Base-by-base conservation (phyloP, 2,113 vertebrate species). In the Hymenochirus boettgeri region DNA sequence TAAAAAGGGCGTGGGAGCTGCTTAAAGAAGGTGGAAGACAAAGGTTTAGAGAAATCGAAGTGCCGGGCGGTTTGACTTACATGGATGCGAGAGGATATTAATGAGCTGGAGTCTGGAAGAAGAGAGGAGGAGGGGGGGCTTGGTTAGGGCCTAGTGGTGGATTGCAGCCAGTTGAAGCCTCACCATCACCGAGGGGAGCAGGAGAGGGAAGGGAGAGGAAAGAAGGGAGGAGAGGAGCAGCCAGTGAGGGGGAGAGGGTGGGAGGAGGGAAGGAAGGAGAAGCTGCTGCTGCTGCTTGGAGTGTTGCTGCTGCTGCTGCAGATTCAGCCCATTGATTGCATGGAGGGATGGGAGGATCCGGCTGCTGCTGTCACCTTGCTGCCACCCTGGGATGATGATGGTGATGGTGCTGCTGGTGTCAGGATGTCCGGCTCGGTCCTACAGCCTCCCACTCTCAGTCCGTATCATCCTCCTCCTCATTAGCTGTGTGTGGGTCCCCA, bases 241-340 rank as follows among this genome's bases (percentile, higher is more conserved):
- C 24, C 21, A 37, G 27, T 18, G 25, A 42, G 53, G 45, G 27
- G 42, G 63, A 33, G 53, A 57, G 62, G 42, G 52, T 29, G 52
- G 39, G 26, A 48, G 53, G 53, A 29, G 27, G 53, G 55, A 46
- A 39, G 64, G 64, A 69, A 69, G 65, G 65, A 69, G 42, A 69
- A 54, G 65, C n/a, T n/a, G 54, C 64, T 67, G 63, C 63, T 57
- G 45, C 45, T 57, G 63, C 15, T 65, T 47, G 53, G 33, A 22
- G 54, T 66, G 23, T 5, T 65, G 62, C 39, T 62, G 50, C 50
- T 65, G 62, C 39, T 57, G 64, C 64, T 60, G 56, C 65, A 69
- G 65, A 59, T 69, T 69, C 65, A 69, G 65, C 65, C 65, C 65
- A 69, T 69, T 69, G 65, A 69, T 69, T 69, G 65, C 35, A 69